phyloP scores from a whole-genome alignment of 2,888 invertebrate species.

The Cephus pygmeus region DNA sequence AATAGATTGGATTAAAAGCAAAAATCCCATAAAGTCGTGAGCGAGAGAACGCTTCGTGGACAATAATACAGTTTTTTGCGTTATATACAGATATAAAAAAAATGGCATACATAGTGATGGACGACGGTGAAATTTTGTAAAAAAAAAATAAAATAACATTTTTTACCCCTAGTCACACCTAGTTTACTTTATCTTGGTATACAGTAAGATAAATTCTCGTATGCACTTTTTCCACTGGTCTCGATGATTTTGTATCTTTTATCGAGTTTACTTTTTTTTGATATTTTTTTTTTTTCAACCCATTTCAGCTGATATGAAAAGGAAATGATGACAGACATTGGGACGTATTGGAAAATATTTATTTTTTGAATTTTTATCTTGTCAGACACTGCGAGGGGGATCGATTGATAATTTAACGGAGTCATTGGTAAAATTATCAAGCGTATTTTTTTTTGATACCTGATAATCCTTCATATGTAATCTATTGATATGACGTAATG shows the following conservation, averaged over 20 bases:
- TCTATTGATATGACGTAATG: neutral
- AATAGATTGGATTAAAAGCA: constrained; percentile 64
- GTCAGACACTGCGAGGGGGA: neutral
- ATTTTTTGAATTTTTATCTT: neutral
- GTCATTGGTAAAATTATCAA: neutral
- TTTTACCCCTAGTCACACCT: neutral
- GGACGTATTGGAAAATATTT: neutral
- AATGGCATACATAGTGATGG: neutral
- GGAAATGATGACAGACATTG: neutral
- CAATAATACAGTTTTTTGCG: neutral
- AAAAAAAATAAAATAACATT: neutral
- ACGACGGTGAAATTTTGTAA: neutral
- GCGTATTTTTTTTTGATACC: neutral
- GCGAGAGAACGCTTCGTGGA: neutral
- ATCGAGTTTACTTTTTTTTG: neutral
- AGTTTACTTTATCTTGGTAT: neutral
- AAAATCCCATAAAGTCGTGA: constrained; percentile 30
- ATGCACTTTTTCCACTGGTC: neutral
- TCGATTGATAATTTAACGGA: neutral
- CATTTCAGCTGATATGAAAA: neutral
- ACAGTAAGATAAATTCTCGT: neutral
- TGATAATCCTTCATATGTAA: neutral
- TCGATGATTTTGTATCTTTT: neutral
- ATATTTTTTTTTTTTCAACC: neutral
- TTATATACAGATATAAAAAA: neutral